Percentiles rank a stretch among this genome's conserved stretches.
These are phyloP conservation scores for Apocrypta bakeri DNA, from an alignment of 1,140 invertebrate species.

Conservation along the genomic window DNA sequence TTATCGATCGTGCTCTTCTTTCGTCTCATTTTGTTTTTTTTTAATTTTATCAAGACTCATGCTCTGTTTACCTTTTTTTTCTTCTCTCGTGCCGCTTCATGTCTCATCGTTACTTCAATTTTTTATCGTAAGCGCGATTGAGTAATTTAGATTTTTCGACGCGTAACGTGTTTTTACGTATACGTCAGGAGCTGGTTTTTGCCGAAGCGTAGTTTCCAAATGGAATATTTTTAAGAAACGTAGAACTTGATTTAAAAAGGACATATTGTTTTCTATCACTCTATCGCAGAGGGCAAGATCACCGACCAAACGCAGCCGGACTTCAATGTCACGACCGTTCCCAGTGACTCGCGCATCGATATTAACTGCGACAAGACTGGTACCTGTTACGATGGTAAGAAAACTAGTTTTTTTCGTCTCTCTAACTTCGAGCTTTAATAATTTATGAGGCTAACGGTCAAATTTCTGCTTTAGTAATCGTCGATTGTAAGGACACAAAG, in stretches of 20 bases:
- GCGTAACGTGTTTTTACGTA: background rate
- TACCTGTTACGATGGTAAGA: slow-evolving; percentile 93
- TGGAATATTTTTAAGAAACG: too few relatives aligned
- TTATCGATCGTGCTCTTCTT: slow-evolving; percentile 34
- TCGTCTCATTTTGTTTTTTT: background rate
- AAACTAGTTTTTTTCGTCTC: background rate
- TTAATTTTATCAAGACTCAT: slow-evolving; percentile 13
- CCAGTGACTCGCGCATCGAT: slow-evolving; percentile 78
- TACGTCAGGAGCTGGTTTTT: too few relatives aligned
- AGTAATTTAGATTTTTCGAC: background rate
- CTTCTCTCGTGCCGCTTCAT: background rate
- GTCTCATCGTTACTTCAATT: background rate
- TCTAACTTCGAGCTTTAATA: background rate
- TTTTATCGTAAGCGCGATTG: background rate
- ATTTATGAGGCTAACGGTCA: slow-evolving; percentile 11
- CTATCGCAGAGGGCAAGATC: slow-evolving; percentile 56
- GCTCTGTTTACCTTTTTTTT: slow-evolving; percentile 31
- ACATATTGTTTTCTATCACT: background rate
- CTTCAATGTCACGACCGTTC: slow-evolving; percentile 40
- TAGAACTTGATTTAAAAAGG: too few relatives aligned
- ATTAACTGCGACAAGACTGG: slow-evolving; percentile 95
- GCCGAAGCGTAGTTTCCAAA: too few relatives aligned
- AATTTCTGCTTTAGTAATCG: slow-evolving; percentile 82
- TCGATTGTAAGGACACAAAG: slow-evolving; percentile 94
- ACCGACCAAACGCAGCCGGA: slow-evolving; percentile 18